Conservation (phyloP, 2,888 invertebrate species). For the Artemia sp. region DNA sequence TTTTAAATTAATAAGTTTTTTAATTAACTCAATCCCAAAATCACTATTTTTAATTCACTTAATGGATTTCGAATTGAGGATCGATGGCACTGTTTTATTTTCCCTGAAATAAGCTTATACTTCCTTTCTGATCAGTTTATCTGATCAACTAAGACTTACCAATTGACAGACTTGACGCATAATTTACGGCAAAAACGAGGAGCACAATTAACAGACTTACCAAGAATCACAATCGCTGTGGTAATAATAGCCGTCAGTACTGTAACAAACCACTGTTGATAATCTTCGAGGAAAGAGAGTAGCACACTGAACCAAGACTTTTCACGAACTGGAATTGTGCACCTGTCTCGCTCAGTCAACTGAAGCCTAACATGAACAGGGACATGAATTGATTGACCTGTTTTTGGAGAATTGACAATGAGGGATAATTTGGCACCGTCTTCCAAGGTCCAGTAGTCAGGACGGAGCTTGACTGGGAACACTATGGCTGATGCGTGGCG, state of each 20-base stretch:
- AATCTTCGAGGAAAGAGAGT: neutral
- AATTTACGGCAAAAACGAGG: neutral
- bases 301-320: neutral
- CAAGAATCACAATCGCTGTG: neutral
- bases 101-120: too few relatives aligned
- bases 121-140: too few relatives aligned
- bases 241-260: neutral
- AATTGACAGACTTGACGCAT: neutral
- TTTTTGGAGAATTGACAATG: neutral
- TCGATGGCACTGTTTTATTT: neutral
- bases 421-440: slow-evolving; percentile 9
- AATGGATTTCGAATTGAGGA: neutral
- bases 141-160: neutral
- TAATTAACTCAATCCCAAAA: too few relatives aligned
- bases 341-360: slow-evolving; percentile 14
- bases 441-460: slow-evolving; percentile 9
- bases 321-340: slow-evolving; percentile 12
- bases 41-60: neutral
- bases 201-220: neutral
- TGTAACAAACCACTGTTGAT: slow-evolving; percentile 5
- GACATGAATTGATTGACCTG: neutral
- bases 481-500: slow-evolving; percentile 2
- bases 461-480: slow-evolving; percentile 1
- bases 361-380: slow-evolving; percentile 3
- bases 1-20: too few relatives aligned